Conservation (phyloP, 2,888 invertebrate genomes). For the Sceliomorpha sp. region DNA sequence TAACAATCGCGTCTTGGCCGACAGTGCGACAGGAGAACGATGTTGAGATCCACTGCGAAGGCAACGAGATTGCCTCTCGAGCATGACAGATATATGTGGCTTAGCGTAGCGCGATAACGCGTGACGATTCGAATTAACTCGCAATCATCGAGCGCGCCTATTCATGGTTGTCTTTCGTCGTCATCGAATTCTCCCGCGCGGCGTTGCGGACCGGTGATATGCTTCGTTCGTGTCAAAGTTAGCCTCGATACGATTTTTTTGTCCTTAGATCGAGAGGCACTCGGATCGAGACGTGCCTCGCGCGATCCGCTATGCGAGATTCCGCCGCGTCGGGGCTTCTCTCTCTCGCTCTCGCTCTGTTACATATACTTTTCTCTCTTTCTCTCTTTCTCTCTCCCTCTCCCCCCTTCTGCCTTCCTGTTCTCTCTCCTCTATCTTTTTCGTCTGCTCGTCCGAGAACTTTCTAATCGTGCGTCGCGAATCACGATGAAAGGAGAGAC, state of each 20-base stretch:
- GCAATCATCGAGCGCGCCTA: constrained; percentile 17
- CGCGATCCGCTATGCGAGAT: constrained; percentile 1
- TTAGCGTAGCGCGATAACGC: constrained; percentile 13
- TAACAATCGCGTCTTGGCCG: too few species aligned
- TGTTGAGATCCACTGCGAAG: too few species aligned
- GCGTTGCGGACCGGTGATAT: constrained; percentile 5
- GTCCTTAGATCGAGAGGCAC: too few species aligned
- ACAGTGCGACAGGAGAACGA: too few species aligned
- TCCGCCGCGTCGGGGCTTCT: too few species aligned
- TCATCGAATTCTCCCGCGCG: constrained; percentile 9
- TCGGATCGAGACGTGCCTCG: constrained; percentile 1
- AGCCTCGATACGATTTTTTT: constrained; percentile 28
- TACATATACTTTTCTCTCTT: constrained; percentile 7
- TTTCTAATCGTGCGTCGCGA: constrained; percentile 9
- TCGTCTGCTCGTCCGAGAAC: background rate
- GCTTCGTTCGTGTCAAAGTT: constrained; percentile 28
- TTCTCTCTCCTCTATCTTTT: background rate
- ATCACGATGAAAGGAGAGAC: constrained; percentile 1
- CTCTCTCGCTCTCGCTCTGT: background rate
- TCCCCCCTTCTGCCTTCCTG: constrained; percentile 18
- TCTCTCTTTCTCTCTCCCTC: background rate
- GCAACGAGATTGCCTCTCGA: constrained; percentile 2
- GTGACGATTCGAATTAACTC: constrained; percentile 19
- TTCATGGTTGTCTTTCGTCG: constrained; percentile 6
- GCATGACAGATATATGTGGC: constrained; percentile 8